Base-by-base conservation (phyloP, 2,888 invertebrate species). In the Heliothis peltigera region DNA sequence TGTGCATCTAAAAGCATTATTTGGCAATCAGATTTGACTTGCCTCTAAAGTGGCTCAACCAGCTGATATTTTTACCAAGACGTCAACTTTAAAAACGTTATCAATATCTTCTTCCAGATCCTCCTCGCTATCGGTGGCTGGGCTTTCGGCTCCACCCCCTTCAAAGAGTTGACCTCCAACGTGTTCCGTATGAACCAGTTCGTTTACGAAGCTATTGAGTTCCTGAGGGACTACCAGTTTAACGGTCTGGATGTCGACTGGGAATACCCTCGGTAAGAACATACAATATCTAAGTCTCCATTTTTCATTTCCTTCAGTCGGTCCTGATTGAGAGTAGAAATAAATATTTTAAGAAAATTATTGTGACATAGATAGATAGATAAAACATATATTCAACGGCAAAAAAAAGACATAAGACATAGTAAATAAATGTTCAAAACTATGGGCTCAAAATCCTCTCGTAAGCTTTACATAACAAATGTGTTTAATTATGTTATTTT, bases 71-170 rank as follows among this genome's bases (percentile, higher is more conserved):
- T 25, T 25, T 25, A 25, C 8, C 25, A 1, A 1, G 1, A 25
- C 25, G 7, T 25, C 6, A 7, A 7, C 25, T 6, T 2, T 59
- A 32, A 42, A 1, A 10, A 5, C 1, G 8, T 12, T 10, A 0
- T 17, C 10, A 10, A 6, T n/a, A 47, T 53, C 64, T 73, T 21
- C 63, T 84, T 86, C 7, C 83, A 98, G 97, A 96, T 98, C 68
- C 93, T 98, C 0, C 92, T 98, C 17, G 98, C 98, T 0, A 98
- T 99, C 79, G 99, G 99, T 63, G 99, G 99, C 19, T 99, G 99
- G 99, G 98, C 98, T 0, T 99, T 99, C 85, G 99, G 99, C 12
- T 98, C 99, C 0, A 98, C 98, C 0, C 98, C 98, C 3, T 98
- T 98, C 96, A 98, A 98, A 94, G 98, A 98, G 88, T 95, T 98